Percentiles rank a stretch among this genome's conserved stretches.
Evolutionary conservation across 2,797 vertebrate species (phyloP).

Genomic region (Craterocephalus amniculus): DNA sequence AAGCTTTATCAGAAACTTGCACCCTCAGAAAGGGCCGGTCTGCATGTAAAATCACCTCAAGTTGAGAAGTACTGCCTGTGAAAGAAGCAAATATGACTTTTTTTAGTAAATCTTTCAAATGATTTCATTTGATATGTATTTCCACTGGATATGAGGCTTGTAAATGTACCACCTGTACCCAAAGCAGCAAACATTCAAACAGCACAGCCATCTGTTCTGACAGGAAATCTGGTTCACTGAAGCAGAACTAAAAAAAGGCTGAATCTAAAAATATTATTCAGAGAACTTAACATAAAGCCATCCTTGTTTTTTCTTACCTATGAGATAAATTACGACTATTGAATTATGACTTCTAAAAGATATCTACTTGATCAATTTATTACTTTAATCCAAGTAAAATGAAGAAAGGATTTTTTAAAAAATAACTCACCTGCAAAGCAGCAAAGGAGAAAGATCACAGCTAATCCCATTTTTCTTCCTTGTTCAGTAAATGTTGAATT

Average conservation of each 20-base stretch:
- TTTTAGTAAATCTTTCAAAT: background rate
- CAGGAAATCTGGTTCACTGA: constrained; percentile 77
- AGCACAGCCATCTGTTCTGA: constrained; percentile 58
- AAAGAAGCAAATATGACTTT: constrained; percentile 15
- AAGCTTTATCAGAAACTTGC: rapidly evolving
- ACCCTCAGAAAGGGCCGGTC: constrained; percentile 58
- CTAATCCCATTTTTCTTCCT: constrained; percentile 33
- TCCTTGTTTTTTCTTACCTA: background rate
- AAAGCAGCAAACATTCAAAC: constrained; percentile 2
- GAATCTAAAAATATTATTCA: constrained; percentile 11
- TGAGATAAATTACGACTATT: background rate
- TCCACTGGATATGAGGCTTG: background rate
- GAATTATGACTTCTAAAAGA: background rate
- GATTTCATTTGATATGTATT: background rate
- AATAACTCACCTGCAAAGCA: constrained; percentile 58
- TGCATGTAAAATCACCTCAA: background rate
- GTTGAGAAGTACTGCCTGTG: constrained; percentile 46
- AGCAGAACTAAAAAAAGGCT: constrained; percentile 57
- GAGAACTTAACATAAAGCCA: background rate
- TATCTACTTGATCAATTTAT: background rate
- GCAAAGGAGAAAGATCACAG: constrained; percentile 55
- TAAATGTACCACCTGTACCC: background rate
- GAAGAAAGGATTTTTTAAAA: background rate
- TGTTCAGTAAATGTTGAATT: constrained; percentile 2
- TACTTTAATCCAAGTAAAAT: background rate